Evolutionary conservation across 2,113 vertebrate species (phyloP), one percentile per base, ranked within the genome.

Genomic region (Vulpes ferrilata): DNA sequence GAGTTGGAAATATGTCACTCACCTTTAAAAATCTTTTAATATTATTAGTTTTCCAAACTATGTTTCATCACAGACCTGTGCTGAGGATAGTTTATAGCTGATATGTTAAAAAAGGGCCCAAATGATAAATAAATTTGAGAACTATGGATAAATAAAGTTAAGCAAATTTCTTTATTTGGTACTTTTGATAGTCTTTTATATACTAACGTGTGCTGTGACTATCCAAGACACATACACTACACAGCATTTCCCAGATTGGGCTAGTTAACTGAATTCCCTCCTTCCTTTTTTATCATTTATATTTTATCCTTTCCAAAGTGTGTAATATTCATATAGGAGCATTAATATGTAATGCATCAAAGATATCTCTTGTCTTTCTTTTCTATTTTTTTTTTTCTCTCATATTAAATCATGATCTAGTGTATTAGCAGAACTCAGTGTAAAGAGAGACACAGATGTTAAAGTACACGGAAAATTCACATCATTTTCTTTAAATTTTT

Each of bases 1-100:
- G 30, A 80, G 20, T 65, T 85, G 73, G 57, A 94, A 79, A 80
- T 7, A 65, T 88, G 30, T 64, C 55, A 88, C 3, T 96, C 48
- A 80, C 48, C 9, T 92, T 92, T 64, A 73, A 93, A 89, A 88
- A 85, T 32, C 27, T 88, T 93, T 35, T 38, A 81, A 60, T 82
- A 30, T 53, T 79, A 60, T 92, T 53, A 60, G 32, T 83, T 78
- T 92, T 88, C 38, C 53, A 81, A 92, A 87, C 7, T 71, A 2
- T 79, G 20, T 73, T 96, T 86, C 43, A 65, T 80, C 48, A 86
- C 5, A 79, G 48, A 73, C 7, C 9, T 83, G 11, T 59, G 64
- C 2, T 38, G 23, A 81, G 23, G 13, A 20, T 11, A 9, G 9
- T 82, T 88, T 83, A 71, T 73, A 80, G 62, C 30, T 80, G 43